Base-by-base conservation (phyloP, 1,140 invertebrate species). In the Calliphora vicina region DNA sequence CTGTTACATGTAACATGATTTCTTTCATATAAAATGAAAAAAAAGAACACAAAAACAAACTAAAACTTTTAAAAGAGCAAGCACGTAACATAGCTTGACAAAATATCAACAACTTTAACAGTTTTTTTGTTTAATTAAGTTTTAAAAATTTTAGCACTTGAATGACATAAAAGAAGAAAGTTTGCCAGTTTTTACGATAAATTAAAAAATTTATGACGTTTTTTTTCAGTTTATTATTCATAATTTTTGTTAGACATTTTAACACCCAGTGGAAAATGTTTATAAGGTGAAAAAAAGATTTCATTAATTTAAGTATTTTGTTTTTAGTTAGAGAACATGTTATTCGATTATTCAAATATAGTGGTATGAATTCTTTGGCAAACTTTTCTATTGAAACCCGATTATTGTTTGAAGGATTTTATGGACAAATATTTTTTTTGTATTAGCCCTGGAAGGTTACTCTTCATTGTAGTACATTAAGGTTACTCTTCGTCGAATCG, bases 41-140 rank as follows among this genome's bases (percentile, higher is more conserved):
- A n/a, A n/a, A n/a, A n/a, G n/a, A 2, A 23, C 17, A 67, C 61
- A 23, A 20, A 17, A 20, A 67, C n/a, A 57, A 57, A 57, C 13
- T 23, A 23, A 67, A 20, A 23, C 17, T 67, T 67, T 67, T n/a
- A 20, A 20, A 20, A 67, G 61, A 17, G 5, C 61, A 67, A 67
- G 20, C 61, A 67, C 61, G 61, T 67, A 67, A 23, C 15, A 61
- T n/a, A 20, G n/a, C 17, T 67, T 67, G 20, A 20, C 61, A 67
- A 67, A 67, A 67, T 67, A 67, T 67, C 61, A 23, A 67, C 61
- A 67, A 67, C 61, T 67, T 67, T 10, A n/a, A 57, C 45, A 57
- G 12, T 15, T 15, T 13, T 50, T 67, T 20, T 67, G n/a, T 67
- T 67, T 67, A 67, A 67, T 67, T 67, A 67, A 67, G 61, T 67